Percentiles rank a stretch among this genome's conserved stretches.
These are phyloP conservation scores for Noturus placidus DNA, from an alignment of 2,113 vertebrate species.

Conservation along the genomic window DNA sequence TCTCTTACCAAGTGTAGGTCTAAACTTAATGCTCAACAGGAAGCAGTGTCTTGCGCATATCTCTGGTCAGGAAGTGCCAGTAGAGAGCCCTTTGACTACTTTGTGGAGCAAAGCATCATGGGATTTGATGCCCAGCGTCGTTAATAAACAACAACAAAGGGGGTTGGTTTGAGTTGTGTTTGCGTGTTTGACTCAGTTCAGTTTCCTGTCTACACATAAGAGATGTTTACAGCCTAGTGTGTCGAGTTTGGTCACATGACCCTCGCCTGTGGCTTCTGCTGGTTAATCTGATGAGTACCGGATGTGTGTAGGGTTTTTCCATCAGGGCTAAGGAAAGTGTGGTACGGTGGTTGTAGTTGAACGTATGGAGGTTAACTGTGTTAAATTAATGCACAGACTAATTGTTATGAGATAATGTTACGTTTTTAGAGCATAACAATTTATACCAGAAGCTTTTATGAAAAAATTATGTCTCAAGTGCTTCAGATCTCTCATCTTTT, in stretches of 20 bases:
- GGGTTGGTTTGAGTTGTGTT: background rate
- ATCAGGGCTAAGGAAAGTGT: background rate
- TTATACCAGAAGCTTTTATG: background rate
- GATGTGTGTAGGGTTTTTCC: background rate
- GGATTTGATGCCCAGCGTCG: background rate
- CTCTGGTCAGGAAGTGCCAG: background rate
- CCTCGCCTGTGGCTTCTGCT: background rate
- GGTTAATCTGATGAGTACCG: background rate
- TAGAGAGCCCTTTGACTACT: background rate
- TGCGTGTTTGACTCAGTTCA: background rate
- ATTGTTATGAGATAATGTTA: background rate
- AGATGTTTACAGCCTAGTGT: background rate
- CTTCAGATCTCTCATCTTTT: background rate
- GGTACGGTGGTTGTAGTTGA: background rate
- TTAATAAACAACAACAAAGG: too few species aligned
- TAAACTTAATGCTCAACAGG: slow-evolving; percentile 49
- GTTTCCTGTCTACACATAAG: background rate
- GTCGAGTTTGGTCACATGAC: slow-evolving; percentile 12
- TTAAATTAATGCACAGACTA: background rate
- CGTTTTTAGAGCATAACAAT: background rate
- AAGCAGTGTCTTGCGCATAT: slow-evolving; percentile 35
- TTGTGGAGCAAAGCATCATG: slow-evolving; percentile 28
- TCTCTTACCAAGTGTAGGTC: background rate
- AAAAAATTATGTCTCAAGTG: background rate
- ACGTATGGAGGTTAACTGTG: background rate